Base-by-base conservation (phyloP, 2,797 vertebrate species). In the Macropus fuliginosus region DNA sequence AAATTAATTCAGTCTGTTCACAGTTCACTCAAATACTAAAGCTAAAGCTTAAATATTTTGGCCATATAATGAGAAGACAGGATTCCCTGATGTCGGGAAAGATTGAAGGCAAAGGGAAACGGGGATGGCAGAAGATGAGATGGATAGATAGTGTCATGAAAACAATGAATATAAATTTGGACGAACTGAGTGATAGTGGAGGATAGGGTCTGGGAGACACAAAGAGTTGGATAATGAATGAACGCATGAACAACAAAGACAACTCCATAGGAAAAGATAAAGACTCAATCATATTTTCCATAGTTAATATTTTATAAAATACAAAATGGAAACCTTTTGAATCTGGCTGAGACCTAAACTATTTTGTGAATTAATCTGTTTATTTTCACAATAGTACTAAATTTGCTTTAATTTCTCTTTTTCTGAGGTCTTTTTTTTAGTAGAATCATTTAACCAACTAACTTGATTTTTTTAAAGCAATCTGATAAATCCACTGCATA, bases 241-340 rank as follows among this genome's bases (percentile, higher is more conserved):
- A 34, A 14, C 4, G 0, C 12, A 62, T 62, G 59, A n/a, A 34
- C 62, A n/a, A n/a, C 34, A 66, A n/a, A 66, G 13, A 66, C 14
- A 66, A 16, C n/a, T 74, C 34, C 16, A 9, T 18, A 97, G 94
- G 57, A 66, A 93, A 91, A 97, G 92, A 91, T 98, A 98, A 54
- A 98, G 98, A 98, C 98, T 98, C 98, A 91, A 96, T 95, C 54
- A 95, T 91, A 92, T 8, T 92, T 95, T n/a, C 90, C 59, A 12
- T 90, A 40, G 46, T 91, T 62, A 81, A 28, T 31, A 91, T 95
- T 81, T 95, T 87, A 14, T 94, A 52, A 92, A 91, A 93, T 90
- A 94, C 74, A 90, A 46, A 90, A 27, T 91, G 31, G 4, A 2
- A 90, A 90, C 21, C 24, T 4, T 81, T 93, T 34, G 54, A 93